Conservation (phyloP, 2,113 vertebrate species). For the Thamnaconus septentrionalis region DNA sequence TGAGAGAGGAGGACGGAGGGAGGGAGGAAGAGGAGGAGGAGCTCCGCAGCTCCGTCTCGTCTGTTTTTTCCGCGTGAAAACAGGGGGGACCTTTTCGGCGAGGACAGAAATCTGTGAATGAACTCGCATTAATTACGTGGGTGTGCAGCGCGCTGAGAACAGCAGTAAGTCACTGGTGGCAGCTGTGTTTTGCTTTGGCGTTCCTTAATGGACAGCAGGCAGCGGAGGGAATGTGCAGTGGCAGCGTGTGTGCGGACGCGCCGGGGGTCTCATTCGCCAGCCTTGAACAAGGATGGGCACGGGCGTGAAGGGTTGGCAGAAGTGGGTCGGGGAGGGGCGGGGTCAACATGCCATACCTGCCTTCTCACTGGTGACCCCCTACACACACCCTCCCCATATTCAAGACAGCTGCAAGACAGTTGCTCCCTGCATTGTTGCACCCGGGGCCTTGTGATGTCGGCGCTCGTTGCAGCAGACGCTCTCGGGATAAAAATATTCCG, state of each 20-base stretch:
- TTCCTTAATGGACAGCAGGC: slow-evolving; percentile 56
- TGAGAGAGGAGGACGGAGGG: slow-evolving; percentile 39
- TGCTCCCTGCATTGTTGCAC: slow-evolving; percentile 25
- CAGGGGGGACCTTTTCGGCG: slow-evolving; percentile 2
- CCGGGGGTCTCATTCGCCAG: slow-evolving; percentile 40
- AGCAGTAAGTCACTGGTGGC: slow-evolving; percentile 6
- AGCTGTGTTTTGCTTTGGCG: slow-evolving; percentile 47
- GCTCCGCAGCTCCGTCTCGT: slow-evolving; percentile 29
- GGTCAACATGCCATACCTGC: slow-evolving; percentile 32
- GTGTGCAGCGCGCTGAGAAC: background rate
- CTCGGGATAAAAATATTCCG: slow-evolving; percentile 42
- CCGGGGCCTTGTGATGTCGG: slow-evolving; percentile 21
- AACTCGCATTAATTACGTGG: background rate
- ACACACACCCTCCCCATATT: background rate
- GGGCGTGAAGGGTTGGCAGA: slow-evolving; percentile 21
- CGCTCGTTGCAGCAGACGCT: too few relatives aligned
- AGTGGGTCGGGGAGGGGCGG: background rate
- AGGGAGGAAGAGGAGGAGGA: slow-evolving; percentile 28
- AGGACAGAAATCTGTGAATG: slow-evolving; percentile 8
- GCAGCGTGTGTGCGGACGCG: slow-evolving; percentile 47
- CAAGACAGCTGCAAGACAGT: slow-evolving; percentile 60
- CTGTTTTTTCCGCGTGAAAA: slow-evolving; percentile 24
- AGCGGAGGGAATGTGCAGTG: slow-evolving; percentile 48
- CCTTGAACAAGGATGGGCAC: slow-evolving; percentile 28
- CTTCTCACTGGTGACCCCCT: slow-evolving; percentile 27